Evolutionary conservation across 2,797 vertebrate genomes (phyloP).

Genomic region (Pogoniulus pusillus): DNA sequence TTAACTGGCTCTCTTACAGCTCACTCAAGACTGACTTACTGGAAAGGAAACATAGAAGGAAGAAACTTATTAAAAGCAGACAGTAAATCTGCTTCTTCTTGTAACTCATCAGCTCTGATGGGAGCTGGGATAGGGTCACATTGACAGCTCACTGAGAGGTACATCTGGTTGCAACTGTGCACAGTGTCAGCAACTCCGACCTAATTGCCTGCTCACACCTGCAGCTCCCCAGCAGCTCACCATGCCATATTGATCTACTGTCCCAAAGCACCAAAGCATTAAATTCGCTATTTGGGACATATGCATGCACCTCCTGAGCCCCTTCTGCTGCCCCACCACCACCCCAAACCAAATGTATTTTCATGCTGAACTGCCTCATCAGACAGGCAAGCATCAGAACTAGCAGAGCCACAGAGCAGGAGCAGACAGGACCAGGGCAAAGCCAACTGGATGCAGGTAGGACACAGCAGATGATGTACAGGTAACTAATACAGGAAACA

Average conservation of each 20-base stretch:
- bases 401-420: not conserved
- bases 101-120: not conserved
- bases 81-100: not conserved
- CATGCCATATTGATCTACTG: not conserved
- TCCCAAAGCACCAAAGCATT: not conserved
- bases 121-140: fast-evolving
- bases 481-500: not conserved
- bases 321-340: too few relatives aligned
- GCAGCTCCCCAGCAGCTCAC: not conserved
- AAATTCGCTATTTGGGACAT: not conserved
- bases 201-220: fast-evolving
- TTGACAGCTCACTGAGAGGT: not conserved
- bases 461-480: not conserved
- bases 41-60: not conserved
- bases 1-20: not conserved
- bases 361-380: not conserved
- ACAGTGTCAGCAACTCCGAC: fast-evolving
- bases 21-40: not conserved
- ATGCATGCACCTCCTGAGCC: too few relatives aligned
- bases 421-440: not conserved
- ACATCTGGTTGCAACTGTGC: not conserved
- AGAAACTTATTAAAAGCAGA: not conserved
- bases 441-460: not conserved
- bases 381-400: not conserved
- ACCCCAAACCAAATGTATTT: not conserved